Evolutionary conservation across 1,140 invertebrate genomes (phyloP), one percentile per base, ranked within the genome.

Genomic region (Trichoplusia ni): DNA sequence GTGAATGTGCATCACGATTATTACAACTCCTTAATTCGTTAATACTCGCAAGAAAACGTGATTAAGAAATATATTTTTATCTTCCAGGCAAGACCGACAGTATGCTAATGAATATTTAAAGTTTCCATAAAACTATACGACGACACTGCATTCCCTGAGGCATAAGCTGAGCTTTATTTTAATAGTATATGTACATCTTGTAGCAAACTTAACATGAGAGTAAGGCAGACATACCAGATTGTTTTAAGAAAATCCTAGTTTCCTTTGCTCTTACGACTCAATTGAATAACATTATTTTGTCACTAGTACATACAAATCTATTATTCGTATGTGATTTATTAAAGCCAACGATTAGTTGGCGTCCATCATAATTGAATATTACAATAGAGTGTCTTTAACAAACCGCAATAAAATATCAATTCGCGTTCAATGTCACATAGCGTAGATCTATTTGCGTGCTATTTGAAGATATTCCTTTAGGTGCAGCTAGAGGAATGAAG

Each of bases 401-500:
- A 56, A 38, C 33, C 13, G 51, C 27, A 14, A 56, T 56, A 38
- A 56, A 23, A 56, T 38, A 38, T 38, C 19, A 56, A 56, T 56
- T 56, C 51, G 31, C 31, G 51, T 35, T 54, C 51, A 54, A 54
- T 54, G 51, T 38, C 51, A 54, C 19, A 25, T 35, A 33, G 14
- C 23, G 14, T 38, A 13, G 11, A 27, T 11, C 7, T 38, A 11
- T 18, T 49, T 49, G 33, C 27, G 13, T 38, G 18, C 23, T 5
- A 18, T 47, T 47, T 47, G 4, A 25, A 47, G 18, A 47, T 47
- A 47, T 47, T 47, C 44, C 44, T 47, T 47, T 8, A 19, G 8
- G 8, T 21, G n/a, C n/a, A 11, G 19, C 9, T 9, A 51, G 27
- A 8, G 11, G 14, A 35, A 35, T 23, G 7, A 37, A 14, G 18